Base-by-base conservation (phyloP, 2,113 vertebrate species). In the Actinemys pallida region DNA sequence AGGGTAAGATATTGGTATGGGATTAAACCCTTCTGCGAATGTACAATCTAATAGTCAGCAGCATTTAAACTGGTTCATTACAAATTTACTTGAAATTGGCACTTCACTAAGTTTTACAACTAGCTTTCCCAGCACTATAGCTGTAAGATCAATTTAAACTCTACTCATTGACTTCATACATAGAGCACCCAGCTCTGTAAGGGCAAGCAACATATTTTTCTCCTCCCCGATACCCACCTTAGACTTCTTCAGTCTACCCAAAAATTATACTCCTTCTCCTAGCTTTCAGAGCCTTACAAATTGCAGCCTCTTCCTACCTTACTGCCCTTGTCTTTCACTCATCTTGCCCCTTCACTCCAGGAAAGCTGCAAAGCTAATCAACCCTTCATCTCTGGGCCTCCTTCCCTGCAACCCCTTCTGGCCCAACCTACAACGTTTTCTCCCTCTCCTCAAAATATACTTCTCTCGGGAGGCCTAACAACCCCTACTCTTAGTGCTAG, bases 171-270 rank as follows among this genome's bases (percentile, higher is more conserved):
- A 49, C n/a, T 47, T 52, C 9, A 39, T 72, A 39, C 10, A 39
- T 10, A 10, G 65, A 72, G 65, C 35, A 39, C 19, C 65, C 65
- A 72, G 9, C 19, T 31, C 12, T 57, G 25, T 53, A 72, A 9
- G 2, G 49, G 53, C 56, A 57, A 3, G 3, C 53, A 54, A 22
- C 5, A 78, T 81, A 84, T 20, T 10, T 72, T 53, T 1, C 72
- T 5, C 1, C 5, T 35, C 29, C 3, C 4, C 3, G 1, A 47
- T 13, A 5, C 1, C 5, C 5, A 47, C 10, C 5, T 3, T 4
- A n/a, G 20, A 4, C 2, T 81, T 20, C 13, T 13, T 39, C 49
- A 29, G 86, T 69, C 19, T 20, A 13, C 83, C 76, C 87, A 39
- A 25, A 62, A 89, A 1, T 53, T 47, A 39, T 8, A 69, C 0